phyloP scores from a whole-genome alignment of 2,113 vertebrate species.

The Calypte anna region DNA sequence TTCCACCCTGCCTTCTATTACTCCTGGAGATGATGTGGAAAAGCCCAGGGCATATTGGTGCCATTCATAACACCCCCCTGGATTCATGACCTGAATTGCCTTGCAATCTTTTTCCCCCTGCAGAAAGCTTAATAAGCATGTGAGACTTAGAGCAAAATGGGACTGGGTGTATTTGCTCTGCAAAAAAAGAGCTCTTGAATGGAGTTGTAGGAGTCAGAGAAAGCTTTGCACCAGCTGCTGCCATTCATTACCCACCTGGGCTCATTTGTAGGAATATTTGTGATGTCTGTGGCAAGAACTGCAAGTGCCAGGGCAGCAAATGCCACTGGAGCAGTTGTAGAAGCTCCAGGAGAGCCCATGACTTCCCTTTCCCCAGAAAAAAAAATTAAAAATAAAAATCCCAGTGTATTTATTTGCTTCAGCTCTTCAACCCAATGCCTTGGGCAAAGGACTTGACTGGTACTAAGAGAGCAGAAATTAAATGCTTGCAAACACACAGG shows the following conservation, averaged over 20 bases:
- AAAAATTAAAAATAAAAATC: background rate
- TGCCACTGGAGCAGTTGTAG: background rate
- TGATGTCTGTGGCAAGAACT: background rate
- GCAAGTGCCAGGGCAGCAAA: background rate
- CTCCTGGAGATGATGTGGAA: conserved; percentile 22
- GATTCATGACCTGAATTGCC: conserved; percentile 43
- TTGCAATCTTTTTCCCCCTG: conserved; percentile 19
- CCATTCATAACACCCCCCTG: conserved; percentile 44
- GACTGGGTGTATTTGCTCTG: background rate
- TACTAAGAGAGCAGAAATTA: background rate
- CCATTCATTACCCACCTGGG: background rate
- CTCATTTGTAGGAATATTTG: background rate
- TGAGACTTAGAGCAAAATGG: conserved; percentile 12
- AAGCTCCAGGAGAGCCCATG: background rate
- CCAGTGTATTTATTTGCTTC: background rate
- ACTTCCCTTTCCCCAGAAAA: background rate
- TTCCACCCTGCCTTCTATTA: background rate
- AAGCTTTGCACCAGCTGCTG: background rate
- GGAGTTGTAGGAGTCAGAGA: background rate
- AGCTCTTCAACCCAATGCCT: background rate
- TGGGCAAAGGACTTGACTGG: background rate
- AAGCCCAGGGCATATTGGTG: conserved; percentile 34
- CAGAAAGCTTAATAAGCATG: conserved; percentile 5
- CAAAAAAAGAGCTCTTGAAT: background rate
- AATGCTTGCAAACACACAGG: rapidly evolving